Evolutionary conservation across 2,113 vertebrate genomes (phyloP).

Genomic region (Gopherus flavomarginatus): DNA sequence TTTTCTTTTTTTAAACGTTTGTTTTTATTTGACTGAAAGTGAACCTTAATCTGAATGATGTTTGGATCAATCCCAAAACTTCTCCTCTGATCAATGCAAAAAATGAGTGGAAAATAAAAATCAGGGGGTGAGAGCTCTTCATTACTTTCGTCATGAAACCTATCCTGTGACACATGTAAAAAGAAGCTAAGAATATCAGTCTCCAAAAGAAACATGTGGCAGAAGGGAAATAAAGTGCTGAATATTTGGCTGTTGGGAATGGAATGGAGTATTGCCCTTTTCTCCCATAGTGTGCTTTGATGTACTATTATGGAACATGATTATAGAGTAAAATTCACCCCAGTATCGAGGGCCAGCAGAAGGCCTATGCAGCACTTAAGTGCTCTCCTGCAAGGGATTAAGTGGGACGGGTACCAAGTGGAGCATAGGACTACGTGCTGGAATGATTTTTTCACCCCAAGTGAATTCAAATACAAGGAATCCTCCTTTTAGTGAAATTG

Average conservation of each 20-base stretch:
- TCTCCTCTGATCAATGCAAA: neutral
- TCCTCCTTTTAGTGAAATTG: neutral
- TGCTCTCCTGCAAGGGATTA: neutral
- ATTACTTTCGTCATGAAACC: no score
- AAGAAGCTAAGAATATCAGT: neutral
- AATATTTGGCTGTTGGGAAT: neutral
- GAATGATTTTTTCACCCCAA: neutral
- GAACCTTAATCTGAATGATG: neutral
- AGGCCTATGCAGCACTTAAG: neutral
- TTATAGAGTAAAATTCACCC: neutral
- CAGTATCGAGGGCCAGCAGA: neutral
- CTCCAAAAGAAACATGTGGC: neutral
- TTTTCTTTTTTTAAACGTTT: neutral
- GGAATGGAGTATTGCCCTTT: neutral
- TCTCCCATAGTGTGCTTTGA: neutral
- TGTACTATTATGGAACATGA: neutral
- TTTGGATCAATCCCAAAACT: neutral
- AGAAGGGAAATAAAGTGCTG: neutral
- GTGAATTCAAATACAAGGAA: conserved; percentile 16
- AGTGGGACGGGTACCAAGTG: neutral
- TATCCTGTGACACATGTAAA: no score
- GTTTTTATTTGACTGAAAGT: neutral
- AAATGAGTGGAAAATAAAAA: neutral
- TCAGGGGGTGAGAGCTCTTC: neutral
- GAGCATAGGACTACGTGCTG: neutral